A percentile compares a stretch with the other conserved stretches of the same genome.
Evolutionary conservation across 2,113 vertebrate genomes (phyloP).

Genomic region (Varanus komodoensis): DNA sequence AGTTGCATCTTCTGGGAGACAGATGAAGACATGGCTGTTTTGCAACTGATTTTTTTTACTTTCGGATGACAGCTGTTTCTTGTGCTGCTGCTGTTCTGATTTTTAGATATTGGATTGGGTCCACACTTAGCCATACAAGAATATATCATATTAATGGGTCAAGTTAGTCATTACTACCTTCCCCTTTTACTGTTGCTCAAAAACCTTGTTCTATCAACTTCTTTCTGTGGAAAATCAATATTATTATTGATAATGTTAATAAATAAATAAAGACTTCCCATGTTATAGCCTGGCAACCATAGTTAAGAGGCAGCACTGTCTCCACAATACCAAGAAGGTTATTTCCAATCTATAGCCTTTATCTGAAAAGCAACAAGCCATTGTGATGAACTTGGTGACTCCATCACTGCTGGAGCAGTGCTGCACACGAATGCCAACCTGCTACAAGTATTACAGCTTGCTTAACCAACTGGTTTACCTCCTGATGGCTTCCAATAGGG

Average conservation of each 20-base stretch:
- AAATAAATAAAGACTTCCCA: neutral
- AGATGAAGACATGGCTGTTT: no score
- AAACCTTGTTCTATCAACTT: neutral
- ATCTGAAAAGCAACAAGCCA: neutral
- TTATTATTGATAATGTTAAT: neutral
- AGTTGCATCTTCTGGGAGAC: neutral
- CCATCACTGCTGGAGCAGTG: slow-evolving; percentile 9
- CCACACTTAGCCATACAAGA: no score
- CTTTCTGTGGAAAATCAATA: neutral
- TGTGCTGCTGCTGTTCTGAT: neutral
- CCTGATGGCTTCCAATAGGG: neutral
- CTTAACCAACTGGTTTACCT: slow-evolving; percentile 19
- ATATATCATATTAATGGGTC: no score
- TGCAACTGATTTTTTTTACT: neutral
- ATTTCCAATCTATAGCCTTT: neutral
- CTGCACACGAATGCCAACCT: neutral
- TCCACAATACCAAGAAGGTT: neutral
- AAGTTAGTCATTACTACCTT: neutral
- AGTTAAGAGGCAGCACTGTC: neutral
- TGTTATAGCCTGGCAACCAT: neutral
- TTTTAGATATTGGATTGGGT: no score
- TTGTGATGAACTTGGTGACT: slow-evolving; percentile 14
- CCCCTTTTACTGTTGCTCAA: neutral
- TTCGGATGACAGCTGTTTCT: neutral
- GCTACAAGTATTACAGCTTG: slow-evolving; percentile 23